phyloP scores from a whole-genome alignment of 2,113 vertebrate genomes.

The Sorex fumeus region DNA sequence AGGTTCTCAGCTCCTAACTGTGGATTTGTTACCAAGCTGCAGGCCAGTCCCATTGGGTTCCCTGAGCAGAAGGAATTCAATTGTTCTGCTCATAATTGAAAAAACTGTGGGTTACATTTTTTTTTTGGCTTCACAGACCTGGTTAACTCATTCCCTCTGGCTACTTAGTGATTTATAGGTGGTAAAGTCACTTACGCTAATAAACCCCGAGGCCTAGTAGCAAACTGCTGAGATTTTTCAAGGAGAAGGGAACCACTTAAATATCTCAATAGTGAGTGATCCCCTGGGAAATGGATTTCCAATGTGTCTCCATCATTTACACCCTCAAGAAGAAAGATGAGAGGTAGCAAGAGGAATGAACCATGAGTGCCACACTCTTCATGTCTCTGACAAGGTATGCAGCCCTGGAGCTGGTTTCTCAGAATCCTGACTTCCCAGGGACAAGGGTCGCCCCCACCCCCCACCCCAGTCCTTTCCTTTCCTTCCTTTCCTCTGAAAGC shows the following conservation, averaged over 20 bases:
- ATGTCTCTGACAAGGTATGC: slow-evolving; percentile 30
- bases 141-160: slow-evolving; percentile 65
- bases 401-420: slow-evolving; percentile 25
- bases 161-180: slow-evolving; percentile 67
- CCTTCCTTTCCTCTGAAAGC: slow-evolving; percentile 45
- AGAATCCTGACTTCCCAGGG: slow-evolving; percentile 24
- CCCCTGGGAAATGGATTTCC: slow-evolving; percentile 63
- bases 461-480: neutral
- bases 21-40: neutral
- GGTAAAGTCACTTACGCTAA: slow-evolving; percentile 73
- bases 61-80: slow-evolving; percentile 49
- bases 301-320: slow-evolving; percentile 59
- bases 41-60: neutral
- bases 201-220: slow-evolving; percentile 71
- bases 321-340: slow-evolving; percentile 67
- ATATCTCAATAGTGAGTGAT: slow-evolving; percentile 64
- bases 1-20: neutral
- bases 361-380: neutral
- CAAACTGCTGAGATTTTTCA: slow-evolving; percentile 68
- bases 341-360: neutral
- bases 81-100: slow-evolving; percentile 60
- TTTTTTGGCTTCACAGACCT: slow-evolving; percentile 62
- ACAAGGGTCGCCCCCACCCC: neutral
- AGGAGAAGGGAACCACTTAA: slow-evolving; percentile 58
- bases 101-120: slow-evolving; percentile 4